Percentiles rank a stretch among this genome's conserved stretches.
Evolutionary conservation across 2,113 vertebrate genomes (phyloP).

Genomic region (Caloenas nicobarica): DNA sequence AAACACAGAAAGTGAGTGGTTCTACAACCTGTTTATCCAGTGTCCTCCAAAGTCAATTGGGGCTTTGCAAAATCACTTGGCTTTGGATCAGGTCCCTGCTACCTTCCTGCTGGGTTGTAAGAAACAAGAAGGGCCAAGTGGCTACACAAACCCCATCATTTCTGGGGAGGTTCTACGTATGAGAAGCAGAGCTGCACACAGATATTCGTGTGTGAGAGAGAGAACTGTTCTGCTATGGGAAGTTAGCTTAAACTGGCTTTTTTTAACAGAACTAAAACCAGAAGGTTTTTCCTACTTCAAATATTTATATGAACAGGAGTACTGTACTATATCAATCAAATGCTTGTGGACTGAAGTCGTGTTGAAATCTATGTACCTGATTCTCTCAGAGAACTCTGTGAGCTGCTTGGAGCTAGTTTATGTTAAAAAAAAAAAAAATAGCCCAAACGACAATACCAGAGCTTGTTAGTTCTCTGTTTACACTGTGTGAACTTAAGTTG

Average conservation of each 20-base stretch:
- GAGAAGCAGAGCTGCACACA: neutral
- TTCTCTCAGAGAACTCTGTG: neutral
- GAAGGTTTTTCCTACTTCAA: conserved; percentile 73
- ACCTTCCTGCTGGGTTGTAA: neutral
- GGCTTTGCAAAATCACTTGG: neutral
- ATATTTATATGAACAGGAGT: conserved; percentile 77
- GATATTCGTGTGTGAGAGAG: neutral
- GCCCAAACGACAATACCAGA: conserved; percentile 23
- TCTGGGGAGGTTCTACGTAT: neutral
- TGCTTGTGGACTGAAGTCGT: neutral
- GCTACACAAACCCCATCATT: neutral
- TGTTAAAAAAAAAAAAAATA: neutral
- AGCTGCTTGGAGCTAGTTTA: conserved; percentile 33
- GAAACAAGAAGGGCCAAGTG: conserved; percentile 5
- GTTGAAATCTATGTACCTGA: conserved; percentile 1
- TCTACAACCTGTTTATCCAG: neutral
- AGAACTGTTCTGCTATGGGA: conserved; percentile 27
- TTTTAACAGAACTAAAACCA: conserved; percentile 69
- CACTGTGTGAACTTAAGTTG: conserved; percentile 47
- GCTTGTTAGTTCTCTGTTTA: conserved; percentile 42
- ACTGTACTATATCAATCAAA: conserved; percentile 72
- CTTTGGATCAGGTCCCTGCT: neutral
- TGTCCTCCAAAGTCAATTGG: neutral
- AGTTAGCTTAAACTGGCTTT: conserved; percentile 30
- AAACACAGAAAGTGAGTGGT: neutral